A percentile compares a stretch with the other conserved stretches of the same genome.
Evolutionary conservation across 2,797 vertebrate genomes (phyloP).

Genomic region (Streptopelia turtur): DNA sequence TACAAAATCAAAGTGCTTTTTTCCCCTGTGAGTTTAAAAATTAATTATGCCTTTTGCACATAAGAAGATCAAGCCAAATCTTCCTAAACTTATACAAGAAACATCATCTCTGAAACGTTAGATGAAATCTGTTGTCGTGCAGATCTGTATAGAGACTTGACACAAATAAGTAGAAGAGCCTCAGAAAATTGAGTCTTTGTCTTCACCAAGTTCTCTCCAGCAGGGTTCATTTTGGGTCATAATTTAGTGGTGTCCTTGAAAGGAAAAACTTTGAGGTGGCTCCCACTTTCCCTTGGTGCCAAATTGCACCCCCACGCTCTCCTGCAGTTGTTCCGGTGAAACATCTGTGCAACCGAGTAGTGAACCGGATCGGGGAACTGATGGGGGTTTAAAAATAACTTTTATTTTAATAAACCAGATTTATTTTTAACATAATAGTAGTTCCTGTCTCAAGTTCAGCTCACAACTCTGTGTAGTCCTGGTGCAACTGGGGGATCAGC

Average conservation of each 20-base stretch:
- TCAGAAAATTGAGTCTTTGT: background rate
- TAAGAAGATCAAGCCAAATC: background rate
- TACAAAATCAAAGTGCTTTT: background rate
- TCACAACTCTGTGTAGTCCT: rapidly evolving
- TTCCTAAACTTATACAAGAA: background rate
- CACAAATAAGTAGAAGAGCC: background rate
- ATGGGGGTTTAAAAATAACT: slow-evolving; percentile 39
- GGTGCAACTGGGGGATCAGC: background rate
- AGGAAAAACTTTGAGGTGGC: slow-evolving; percentile 9
- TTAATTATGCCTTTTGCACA: background rate
- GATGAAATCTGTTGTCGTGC: background rate
- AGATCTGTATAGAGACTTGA: background rate
- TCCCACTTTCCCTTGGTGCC: background rate
- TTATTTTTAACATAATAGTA: slow-evolving; percentile 13
- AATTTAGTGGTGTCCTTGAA: background rate
- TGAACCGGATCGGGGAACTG: background rate
- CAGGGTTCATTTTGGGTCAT: background rate
- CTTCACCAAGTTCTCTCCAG: background rate
- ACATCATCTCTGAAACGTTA: background rate
- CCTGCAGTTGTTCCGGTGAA: slow-evolving; percentile 35
- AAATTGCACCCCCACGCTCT: background rate
- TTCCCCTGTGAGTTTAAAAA: background rate
- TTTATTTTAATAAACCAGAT: background rate
- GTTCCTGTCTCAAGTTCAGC: slow-evolving; percentile 38
- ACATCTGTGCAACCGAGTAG: background rate